Evolutionary conservation across 2,797 vertebrate genomes (phyloP).

Genomic region (Stomatorhinus walkeri): DNA sequence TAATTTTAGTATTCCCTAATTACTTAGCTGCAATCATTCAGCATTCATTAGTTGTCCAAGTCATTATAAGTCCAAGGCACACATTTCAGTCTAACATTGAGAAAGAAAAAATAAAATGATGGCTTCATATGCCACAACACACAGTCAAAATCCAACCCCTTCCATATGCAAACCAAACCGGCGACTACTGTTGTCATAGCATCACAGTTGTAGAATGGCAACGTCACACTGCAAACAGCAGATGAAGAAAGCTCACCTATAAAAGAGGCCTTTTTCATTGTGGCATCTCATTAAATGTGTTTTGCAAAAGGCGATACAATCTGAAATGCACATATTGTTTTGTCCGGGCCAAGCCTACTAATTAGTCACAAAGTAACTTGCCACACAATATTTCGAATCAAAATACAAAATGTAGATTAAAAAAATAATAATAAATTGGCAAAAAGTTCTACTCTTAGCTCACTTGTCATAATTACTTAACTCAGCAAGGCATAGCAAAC

Average conservation of each 20-base stretch:
- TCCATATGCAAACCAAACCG: background rate
- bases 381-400: background rate
- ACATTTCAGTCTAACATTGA: background rate
- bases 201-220: background rate
- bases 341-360: background rate
- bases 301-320: background rate
- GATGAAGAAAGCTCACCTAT: background rate
- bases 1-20: background rate
- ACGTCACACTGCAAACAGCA: background rate
- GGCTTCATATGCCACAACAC: background rate
- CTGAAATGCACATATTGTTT: background rate
- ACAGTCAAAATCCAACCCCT: background rate
- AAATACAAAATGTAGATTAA: background rate
- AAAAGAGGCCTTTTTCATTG: background rate
- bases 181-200: background rate
- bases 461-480: slow-evolving; percentile 5
- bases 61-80: background rate
- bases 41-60: background rate
- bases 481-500: background rate
- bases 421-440: background rate
- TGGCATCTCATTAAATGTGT: background rate
- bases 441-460: background rate
- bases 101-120: background rate
- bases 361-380: background rate
- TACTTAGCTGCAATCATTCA: background rate